Base-by-base conservation (phyloP, 2,797 vertebrate genomes). In the Loriculus beryllinus region DNA sequence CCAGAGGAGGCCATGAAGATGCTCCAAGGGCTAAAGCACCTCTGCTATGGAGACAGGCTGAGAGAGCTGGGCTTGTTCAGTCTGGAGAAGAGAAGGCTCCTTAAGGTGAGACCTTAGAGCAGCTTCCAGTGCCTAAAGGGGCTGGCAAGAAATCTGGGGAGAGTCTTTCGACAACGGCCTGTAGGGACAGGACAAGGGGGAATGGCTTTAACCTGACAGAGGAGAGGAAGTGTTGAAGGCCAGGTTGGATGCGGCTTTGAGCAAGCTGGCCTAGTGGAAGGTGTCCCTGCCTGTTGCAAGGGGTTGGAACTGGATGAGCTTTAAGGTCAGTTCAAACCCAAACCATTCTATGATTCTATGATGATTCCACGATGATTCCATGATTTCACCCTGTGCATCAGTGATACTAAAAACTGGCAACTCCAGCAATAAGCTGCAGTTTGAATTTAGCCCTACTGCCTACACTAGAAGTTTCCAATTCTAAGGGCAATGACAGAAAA, bases 381-480 rank as follows among this genome's bases (percentile, higher is more conserved):
- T 16, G 33, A 57, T 35, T 57, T 35, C 15, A 18, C 33, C 22
- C 62, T 19, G 9, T 7, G 12, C 33, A 20, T 20, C 5, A 2
- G 7, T 25, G 54, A 81, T 20, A 48, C 20, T 5, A 43, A 23
- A 45, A 48, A 42, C 8, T 26, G 64, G 43, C 39, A 71, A 49
- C 1, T 42, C 19, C 39, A 82, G 29, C 52, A 28, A n/a, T 1
- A 37, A 79, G 51, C 15, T 40, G 54, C 45, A 83, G 29, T 14
- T 70, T 35, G 42, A 48, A 68, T 79, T 70, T 26, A 40, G 25
- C 23, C 65, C 35, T 43, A 31, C 1, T 19, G 45, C 9, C 64
- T 10, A 6, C 0, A 0, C 33, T 33, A n/a, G 23, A 33, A 75
- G 10, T 29, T 37, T 42, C 60, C 35, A 15, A 14, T 42, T 62